Conservation (phyloP, 2,888 invertebrate genomes). For the Allophyes oxyacanthae region DNA sequence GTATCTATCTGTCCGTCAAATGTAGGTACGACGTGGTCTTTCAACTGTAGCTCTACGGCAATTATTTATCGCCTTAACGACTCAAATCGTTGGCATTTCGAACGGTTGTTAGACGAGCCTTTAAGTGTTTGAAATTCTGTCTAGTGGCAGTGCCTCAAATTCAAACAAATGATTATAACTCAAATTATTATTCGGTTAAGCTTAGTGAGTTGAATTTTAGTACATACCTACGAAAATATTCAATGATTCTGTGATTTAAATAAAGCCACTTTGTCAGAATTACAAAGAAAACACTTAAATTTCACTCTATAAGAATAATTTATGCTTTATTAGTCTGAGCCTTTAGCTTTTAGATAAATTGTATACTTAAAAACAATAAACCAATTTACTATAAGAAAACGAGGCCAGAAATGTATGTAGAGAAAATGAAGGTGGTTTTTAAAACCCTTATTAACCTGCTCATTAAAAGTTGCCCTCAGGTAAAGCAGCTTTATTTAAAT, state of each 20-base stretch:
- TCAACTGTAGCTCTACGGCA: conserved; percentile 58
- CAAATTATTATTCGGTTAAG: conserved; percentile 1
- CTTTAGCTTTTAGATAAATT: too few relatives aligned
- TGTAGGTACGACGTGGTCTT: conserved; percentile 54
- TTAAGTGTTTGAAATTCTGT: conserved; percentile 19
- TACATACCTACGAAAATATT: too few relatives aligned
- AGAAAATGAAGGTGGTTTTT: conserved; percentile 46
- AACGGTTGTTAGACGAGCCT: conserved; percentile 53
- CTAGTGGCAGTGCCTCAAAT: conserved; percentile 5
- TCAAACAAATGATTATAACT: conserved; percentile 11
- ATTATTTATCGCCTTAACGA: conserved; percentile 65
- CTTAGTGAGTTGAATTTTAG: background rate
- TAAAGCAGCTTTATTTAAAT: conserved; percentile 49
- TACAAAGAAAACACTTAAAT: too few relatives aligned
- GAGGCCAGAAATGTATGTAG: conserved; percentile 35
- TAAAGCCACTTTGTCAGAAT: too few relatives aligned
- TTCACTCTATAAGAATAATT: too few relatives aligned
- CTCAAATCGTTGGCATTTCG: conserved; percentile 52
- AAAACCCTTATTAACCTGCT: conserved; percentile 51
- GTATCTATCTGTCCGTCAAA: conserved; percentile 59
- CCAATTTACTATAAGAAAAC: conserved; percentile 16
- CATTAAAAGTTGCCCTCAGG: conserved; percentile 60
- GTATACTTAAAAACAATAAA: background rate
- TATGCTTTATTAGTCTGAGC: too few relatives aligned
- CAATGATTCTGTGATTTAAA: too few relatives aligned